Base-by-base conservation (phyloP, 2,888 invertebrate species). In the Trachelus stipa region DNA sequence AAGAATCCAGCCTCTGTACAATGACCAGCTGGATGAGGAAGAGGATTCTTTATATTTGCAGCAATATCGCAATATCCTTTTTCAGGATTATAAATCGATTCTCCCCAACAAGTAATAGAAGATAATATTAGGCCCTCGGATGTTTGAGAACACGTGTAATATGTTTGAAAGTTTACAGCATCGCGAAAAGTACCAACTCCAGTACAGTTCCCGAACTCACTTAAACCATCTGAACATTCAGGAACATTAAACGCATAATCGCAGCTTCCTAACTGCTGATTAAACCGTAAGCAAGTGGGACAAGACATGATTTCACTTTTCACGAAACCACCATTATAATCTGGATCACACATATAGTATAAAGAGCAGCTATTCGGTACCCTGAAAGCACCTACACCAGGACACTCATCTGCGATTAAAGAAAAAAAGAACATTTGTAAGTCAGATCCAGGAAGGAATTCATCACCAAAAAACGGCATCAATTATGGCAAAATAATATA, bases 281-380 rank as follows among this genome's bases (percentile, higher is more conserved):
- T 89, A 73, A 88, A 89, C 81, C 89, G 85, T 12, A 87, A 81
- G 78, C 89, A 90, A 31, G 81, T 79, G 12, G 85, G 85, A 81
- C 89, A 89, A 31, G 35, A 68, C 69, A 79, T 79, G 4, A 82
- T 31, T 30, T 83, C 79, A 73, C 77, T 76, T 23, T 83, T 77
- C 23, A 79, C 75, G 31, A 85, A 40, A 34, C 78, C 71, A 73
- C 84, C 83, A 31, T 76, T 31, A 37, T 78, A 73, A 35, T 82
- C 83, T 73, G 81, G 82, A 15, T 78, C 74, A 79, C 89, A 89
- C 68, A 83, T 76, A 77, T 87, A 86, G 79, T 87, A 87, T 33
- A 81, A 35, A 11, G 82, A 84, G 78, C 89, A 89, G 15, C 86
- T 86, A 68, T 85, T 80, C 11, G 85, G 82, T 31, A 84, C 77